Base-by-base conservation (phyloP, 2,113 vertebrate genomes). In the Microcebus murinus region DNA sequence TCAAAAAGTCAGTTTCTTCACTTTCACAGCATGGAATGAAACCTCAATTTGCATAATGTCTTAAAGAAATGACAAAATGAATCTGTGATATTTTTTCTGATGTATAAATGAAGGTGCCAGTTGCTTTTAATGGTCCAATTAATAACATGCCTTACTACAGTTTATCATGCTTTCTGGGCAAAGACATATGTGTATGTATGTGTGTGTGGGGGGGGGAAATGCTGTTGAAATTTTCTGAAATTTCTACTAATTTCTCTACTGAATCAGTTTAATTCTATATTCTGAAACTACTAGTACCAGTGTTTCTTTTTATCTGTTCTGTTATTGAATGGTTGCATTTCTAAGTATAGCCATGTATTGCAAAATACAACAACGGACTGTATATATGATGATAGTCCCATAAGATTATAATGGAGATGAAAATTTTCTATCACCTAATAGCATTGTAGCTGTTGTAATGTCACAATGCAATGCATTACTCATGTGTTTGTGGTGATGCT, bases 1-100 rank as follows among this genome's bases (percentile, higher is more conserved):
- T 96, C 36, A 93, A 81, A 95, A 93, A 91, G n/a, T 57, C 59
- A 86, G 21, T 92, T 89, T 76, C 4, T 85, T 87, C 36, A 31
- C 8, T 95, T 92, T 87, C 13, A 85, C 27, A 96, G 29, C 20
- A n/a, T 25, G 3, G 11, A 74, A 34, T 87, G 48, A 76, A 57
- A 70, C 31, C 31, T 90, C 29, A 25, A 5, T 42, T 42, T 95
- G n/a, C 50, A 80, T 17, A 63, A 79, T 61, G 29, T 39, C 42
- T 93, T 93, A 12, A 82, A 94, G 73, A 97, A 82, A 20, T 68
- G 50, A 93, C 12, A 57, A 52, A 76, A 79, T 59, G 17, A 73
- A 48, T 83, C 80, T 48, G 31, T 87, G 23, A 87, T 81, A 84
- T 79, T 80, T 88, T 31, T 90, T 20, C 25, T 63, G 34, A 73